Evolutionary conservation across 35 echinoderm and acorn worm genomes (phyloP).

Genomic region (Lytechinus pictus): DNA sequence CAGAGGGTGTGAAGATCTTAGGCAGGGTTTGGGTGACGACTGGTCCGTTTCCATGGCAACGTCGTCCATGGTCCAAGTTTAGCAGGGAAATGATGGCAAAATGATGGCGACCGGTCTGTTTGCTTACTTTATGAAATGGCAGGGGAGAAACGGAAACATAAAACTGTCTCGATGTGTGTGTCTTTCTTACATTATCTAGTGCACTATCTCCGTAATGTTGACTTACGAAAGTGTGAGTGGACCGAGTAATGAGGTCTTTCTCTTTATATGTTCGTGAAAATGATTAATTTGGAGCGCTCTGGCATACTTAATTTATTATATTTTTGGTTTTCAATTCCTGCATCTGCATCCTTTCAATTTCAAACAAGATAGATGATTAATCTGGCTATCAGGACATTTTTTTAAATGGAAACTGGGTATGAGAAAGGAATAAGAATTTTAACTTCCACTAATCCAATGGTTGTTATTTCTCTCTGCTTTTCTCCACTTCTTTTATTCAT

Average conservation of each 20-base stretch:
- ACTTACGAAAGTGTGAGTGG: neutral
- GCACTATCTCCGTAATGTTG: neutral
- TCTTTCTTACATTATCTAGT: neutral
- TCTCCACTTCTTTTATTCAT: no score
- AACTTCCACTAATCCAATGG: no score
- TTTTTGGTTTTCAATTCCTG: neutral
- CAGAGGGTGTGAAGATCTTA: neutral
- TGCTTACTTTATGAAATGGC: constrained; percentile 4
- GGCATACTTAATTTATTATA: neutral
- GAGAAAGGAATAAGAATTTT: no score
- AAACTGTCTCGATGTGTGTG: neutral
- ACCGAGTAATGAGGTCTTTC: neutral
- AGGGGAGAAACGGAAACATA: neutral
- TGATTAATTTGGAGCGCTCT: neutral
- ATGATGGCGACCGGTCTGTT: neutral
- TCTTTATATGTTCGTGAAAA: neutral
- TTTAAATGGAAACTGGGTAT: neutral
- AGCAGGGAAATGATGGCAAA: neutral
- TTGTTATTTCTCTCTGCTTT: no score
- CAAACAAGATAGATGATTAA: neutral
- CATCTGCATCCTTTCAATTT: neutral
- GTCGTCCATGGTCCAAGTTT: neutral
- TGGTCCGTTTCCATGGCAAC: neutral
- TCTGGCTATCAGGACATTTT: neutral
- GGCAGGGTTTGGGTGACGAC: neutral